These are phyloP conservation scores for Drosophila sucinea DNA, from an alignment of 1,140 invertebrate species.

Conservation along the genomic window DNA sequence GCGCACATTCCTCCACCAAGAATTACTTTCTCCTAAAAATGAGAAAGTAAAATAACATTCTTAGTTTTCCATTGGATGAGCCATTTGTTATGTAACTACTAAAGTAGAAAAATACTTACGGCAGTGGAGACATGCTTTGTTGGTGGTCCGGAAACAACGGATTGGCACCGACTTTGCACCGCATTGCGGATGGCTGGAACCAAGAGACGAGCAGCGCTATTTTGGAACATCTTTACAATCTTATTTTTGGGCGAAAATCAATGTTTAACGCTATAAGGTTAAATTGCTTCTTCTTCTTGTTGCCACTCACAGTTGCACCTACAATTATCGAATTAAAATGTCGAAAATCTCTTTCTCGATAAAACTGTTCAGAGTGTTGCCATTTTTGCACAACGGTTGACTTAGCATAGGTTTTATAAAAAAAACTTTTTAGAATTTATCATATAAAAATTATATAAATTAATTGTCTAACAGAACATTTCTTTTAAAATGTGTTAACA, in stretches of 20 bases:
- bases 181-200: slow-evolving; percentile 74
- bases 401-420: no score
- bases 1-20: slow-evolving; percentile 77
- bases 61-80: neutral
- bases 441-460: no score
- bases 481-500: no score
- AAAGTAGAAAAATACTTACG: slow-evolving; percentile 59
- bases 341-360: neutral
- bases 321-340: neutral
- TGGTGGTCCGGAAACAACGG: slow-evolving; percentile 76
- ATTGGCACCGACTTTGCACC: slow-evolving; percentile 73
- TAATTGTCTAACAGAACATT: no score
- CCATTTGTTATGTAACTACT: slow-evolving; percentile 75
- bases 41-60: slow-evolving; percentile 14
- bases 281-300: slow-evolving; percentile 35
- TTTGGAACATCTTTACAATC: slow-evolving; percentile 74
- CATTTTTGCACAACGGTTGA: no score
- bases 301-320: slow-evolving; percentile 4
- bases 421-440: no score
- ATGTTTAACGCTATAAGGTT: slow-evolving; percentile 44
- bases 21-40: slow-evolving; percentile 75
- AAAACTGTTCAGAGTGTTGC: neutral
- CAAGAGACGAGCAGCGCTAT: slow-evolving; percentile 76
- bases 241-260: slow-evolving; percentile 36
- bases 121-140: slow-evolving; percentile 69